Percentiles rank a stretch among this genome's conserved stretches.
Evolutionary conservation across 2,113 vertebrate genomes (phyloP).

Genomic region (Aegotheles bennettii): DNA sequence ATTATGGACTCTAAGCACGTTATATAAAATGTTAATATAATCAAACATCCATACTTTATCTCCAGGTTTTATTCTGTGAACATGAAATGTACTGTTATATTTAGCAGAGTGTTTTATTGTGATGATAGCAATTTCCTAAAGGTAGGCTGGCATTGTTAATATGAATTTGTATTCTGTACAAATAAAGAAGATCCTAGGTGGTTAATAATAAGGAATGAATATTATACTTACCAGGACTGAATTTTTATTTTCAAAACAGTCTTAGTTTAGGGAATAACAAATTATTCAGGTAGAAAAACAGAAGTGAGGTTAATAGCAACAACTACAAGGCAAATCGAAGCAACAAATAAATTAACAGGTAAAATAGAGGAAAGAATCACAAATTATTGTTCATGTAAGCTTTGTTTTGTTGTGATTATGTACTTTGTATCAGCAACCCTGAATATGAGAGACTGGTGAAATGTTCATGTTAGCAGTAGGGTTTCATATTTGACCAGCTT

Average conservation of each 20-base stretch:
- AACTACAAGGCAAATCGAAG: not conserved
- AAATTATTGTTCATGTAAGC: not conserved
- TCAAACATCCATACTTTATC: not conserved
- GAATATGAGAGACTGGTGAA: not conserved
- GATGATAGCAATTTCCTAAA: not conserved
- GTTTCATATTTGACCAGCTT: not conserved
- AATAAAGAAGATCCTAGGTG: not conserved
- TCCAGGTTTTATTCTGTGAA: not conserved
- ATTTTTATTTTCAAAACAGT: not conserved
- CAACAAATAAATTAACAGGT: slow-evolving; percentile 13
- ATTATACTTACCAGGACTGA: not conserved
- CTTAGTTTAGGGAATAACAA: slow-evolving; percentile 1
- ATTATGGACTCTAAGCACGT: not conserved
- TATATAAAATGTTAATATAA: not conserved
- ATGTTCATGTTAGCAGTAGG: not conserved
- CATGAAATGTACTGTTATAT: not conserved
- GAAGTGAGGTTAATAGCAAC: not conserved
- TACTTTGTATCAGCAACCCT: not conserved
- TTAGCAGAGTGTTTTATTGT: not conserved
- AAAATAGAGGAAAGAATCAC: not conserved
- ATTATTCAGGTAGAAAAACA: not conserved
- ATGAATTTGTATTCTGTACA: not conserved
- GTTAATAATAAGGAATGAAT: not conserved
- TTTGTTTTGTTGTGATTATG: not conserved
- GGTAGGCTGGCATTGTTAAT: not conserved